Evolutionary conservation across 2,888 invertebrate genomes (phyloP).

Genomic region (Beris chalybata): DNA sequence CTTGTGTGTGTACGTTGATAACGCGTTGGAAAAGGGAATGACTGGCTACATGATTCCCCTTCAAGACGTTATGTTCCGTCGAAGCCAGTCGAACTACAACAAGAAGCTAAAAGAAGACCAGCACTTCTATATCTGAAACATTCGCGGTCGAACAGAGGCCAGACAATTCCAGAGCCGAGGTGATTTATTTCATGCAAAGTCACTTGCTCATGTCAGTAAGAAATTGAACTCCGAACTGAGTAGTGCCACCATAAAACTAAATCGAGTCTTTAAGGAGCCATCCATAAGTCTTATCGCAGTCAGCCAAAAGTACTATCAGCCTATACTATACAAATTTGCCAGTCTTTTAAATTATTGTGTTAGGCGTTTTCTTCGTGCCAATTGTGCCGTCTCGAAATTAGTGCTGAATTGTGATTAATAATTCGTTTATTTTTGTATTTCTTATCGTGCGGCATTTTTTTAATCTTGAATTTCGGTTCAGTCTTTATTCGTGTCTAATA

Average conservation of each 20-base stretch:
- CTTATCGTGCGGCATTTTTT: neutral
- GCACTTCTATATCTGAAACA: too few species aligned
- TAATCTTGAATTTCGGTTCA: neutral
- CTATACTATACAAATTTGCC: neutral
- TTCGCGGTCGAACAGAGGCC: too few species aligned
- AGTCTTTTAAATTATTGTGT: too few species aligned
- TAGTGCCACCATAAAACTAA: conserved; percentile 23
- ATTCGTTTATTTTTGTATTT: too few species aligned
- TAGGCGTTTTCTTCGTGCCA: too few species aligned
- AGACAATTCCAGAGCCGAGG: conserved; percentile 12
- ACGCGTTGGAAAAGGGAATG: too few species aligned
- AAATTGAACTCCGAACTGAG: conserved; percentile 34
- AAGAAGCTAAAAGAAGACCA: too few species aligned
- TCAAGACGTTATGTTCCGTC: too few species aligned
- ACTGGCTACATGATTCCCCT: too few species aligned
- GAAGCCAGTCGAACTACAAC: too few species aligned
- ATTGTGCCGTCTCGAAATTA: neutral
- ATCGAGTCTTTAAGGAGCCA: neutral
- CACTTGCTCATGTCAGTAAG: conserved; percentile 36
- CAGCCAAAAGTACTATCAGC: conserved; percentile 23
- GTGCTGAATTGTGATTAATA: neutral
- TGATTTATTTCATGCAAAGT: conserved; percentile 38
- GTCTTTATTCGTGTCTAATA: neutral
- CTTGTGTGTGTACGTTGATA: too few species aligned
- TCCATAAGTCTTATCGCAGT: conserved; percentile 13